These are phyloP conservation scores for Hippocampus guttulatus DNA, from an alignment of 2,113 vertebrate species.

Conservation along the genomic window DNA sequence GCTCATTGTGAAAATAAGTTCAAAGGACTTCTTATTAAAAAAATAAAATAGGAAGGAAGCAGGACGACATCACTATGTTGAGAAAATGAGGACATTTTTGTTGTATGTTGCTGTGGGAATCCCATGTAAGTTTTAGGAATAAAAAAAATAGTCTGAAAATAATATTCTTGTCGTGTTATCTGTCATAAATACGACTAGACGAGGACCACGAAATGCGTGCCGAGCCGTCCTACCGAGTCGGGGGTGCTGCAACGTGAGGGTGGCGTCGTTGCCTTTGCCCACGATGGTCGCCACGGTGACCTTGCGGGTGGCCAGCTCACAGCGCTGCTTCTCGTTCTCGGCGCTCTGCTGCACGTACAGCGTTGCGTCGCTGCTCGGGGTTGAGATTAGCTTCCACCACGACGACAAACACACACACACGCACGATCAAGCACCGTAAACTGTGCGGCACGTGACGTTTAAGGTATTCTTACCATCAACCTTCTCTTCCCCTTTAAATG, in stretches of 20 bases:
- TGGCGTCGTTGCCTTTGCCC: slow-evolving; percentile 51
- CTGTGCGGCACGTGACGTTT: too few species aligned
- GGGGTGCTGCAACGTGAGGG: slow-evolving; percentile 64
- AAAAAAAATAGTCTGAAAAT: too few species aligned
- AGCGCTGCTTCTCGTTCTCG: slow-evolving; percentile 60
- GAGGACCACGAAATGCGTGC: not conserved
- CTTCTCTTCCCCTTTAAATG: slow-evolving; percentile 62
- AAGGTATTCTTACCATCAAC: slow-evolving; percentile 67
- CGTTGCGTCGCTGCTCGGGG: slow-evolving; percentile 57
- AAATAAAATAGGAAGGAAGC: too few species aligned
- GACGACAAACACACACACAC: slow-evolving; percentile 9
- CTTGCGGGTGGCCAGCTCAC: slow-evolving; percentile 68
- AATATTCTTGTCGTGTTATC: not conserved
- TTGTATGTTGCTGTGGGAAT: too few species aligned
- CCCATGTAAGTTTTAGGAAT: too few species aligned
- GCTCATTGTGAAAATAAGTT: too few species aligned
- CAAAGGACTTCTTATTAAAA: too few species aligned
- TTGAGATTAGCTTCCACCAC: slow-evolving; percentile 64
- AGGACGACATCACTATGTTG: too few species aligned
- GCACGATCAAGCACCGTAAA: not conserved
- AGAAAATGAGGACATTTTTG: too few species aligned
- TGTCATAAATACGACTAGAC: not conserved
- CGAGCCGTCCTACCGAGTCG: slow-evolving; percentile 55
- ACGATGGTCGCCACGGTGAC: slow-evolving; percentile 64
- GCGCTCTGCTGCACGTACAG: slow-evolving; percentile 69